Base-by-base conservation (phyloP, 2,113 vertebrate species). In the Oceanites oceanicus region DNA sequence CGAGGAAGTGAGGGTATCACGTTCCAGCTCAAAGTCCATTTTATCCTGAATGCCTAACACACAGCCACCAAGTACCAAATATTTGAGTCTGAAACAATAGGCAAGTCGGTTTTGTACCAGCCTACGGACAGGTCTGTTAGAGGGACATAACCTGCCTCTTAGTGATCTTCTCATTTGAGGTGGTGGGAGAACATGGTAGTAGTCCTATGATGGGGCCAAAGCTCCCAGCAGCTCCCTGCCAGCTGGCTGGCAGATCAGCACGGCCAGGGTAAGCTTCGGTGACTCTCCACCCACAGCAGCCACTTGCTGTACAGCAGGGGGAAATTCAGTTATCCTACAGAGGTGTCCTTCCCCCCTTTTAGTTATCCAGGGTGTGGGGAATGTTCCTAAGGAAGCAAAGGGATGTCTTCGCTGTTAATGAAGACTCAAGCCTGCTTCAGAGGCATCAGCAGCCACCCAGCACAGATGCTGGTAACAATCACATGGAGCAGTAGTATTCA, bases 61-160 rank as follows among this genome's bases (percentile, higher is more conserved):
- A 49, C 45, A 90, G 29, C 59, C 75, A 94, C 72, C 75, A 70
- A 62, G 50, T 10, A 76, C 74, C 74, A 95, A 95, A 82, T 91
- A 75, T 91, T 96, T 94, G 84, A 79, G 34, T n/a, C 45, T 92
- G 86, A 91, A 92, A 89, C 86, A 96, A 38, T 52, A 21, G n/a
- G 13, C 23, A 40, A 44, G 32, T 53, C 0, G 0, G 14, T 78
- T 86, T 79, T 58, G 58, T 76, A 62, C 80, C 68, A 91, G 66
- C 17, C 59, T 73, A 16, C 0, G 1, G 26, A 17, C 0, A 1
- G 32, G 61, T 55, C 1, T 3, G n/a, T 50, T 45, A 79, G 27
- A 79, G 56, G 15, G 26, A 49, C 6, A 21, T 15, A 70, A 70
- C 36, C 42, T 78, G 27, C 40, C 45, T 55, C 61, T 71, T 9